phyloP scores from a whole-genome alignment of 2,797 vertebrate genomes.

The Borostomias antarcticus region DNA sequence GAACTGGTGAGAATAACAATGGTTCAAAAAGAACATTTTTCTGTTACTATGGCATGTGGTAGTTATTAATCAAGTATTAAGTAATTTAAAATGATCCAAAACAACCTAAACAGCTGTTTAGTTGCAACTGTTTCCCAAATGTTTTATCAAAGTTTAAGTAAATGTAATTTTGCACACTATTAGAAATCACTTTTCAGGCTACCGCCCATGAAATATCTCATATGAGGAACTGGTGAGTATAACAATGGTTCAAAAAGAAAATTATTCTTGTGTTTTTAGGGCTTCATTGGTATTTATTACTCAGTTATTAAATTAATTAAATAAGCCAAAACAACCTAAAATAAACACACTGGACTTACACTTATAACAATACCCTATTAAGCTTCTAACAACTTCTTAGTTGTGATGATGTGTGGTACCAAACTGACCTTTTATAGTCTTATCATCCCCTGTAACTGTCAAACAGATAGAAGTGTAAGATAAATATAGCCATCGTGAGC shows the following conservation, averaged over 20 bases:
- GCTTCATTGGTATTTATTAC: not conserved
- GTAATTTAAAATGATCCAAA: not conserved
- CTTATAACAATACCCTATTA: too few relatives aligned
- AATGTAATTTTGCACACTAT: too few relatives aligned
- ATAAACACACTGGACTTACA: not conserved
- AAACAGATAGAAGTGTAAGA: too few relatives aligned
- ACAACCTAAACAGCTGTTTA: not conserved
- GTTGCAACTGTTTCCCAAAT: not conserved
- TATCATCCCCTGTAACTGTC: too few relatives aligned
- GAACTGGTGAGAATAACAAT: not conserved
- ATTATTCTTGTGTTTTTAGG: too few relatives aligned
- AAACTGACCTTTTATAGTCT: too few relatives aligned
- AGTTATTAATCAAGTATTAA: not conserved
- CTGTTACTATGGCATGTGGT: too few relatives aligned
- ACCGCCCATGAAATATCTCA: not conserved
- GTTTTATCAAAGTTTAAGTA: not conserved
- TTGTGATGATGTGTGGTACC: too few relatives aligned
- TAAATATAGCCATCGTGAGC: too few relatives aligned
- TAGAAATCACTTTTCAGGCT: not conserved
- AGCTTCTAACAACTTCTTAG: too few relatives aligned
- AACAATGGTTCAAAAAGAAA: not conserved
- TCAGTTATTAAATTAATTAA: not conserved
- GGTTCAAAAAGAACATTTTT: not conserved
- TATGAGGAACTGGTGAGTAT: not conserved
- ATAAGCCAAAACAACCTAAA: not conserved